phyloP scores from a whole-genome alignment of 37 sponge, comb jelly and placozoan genomes.

The Spongilla lacustris region DNA sequence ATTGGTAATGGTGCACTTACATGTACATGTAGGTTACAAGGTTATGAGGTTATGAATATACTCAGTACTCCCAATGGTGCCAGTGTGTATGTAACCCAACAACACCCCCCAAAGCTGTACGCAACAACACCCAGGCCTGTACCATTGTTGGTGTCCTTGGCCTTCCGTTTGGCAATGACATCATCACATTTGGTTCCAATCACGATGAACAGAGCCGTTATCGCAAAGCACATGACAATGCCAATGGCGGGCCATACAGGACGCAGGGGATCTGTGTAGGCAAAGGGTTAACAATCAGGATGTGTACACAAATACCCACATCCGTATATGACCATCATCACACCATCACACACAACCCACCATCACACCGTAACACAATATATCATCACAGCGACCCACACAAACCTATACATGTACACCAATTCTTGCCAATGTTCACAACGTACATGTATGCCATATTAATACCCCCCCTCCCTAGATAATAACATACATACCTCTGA shows the following conservation, averaged over 20 bases:
- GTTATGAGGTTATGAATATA: no score
- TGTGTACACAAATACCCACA: neutral
- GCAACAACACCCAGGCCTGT: no score
- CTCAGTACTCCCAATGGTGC: no score
- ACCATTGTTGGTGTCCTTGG: neutral
- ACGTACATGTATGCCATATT: no score
- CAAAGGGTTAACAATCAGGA: neutral
- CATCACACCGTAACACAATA: neutral
- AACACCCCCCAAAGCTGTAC: no score
- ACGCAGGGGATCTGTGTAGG: constrained; percentile 41
- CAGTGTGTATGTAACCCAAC: no score
- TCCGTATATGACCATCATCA: neutral
- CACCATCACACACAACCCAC: neutral
- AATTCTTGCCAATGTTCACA: no score
- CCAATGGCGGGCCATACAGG: constrained; percentile 63
- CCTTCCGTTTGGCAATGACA: neutral
- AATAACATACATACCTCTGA: neutral
- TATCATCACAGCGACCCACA: no score
- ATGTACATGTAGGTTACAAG: no score
- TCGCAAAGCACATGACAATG: constrained; percentile 16
- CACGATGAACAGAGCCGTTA: constrained; percentile 43
- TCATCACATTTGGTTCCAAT: constrained; percentile 26
- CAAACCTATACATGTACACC: no score
- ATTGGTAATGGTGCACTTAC: no score
- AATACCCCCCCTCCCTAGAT: neutral